A percentile compares a stretch with the other conserved stretches of the same genome.
Conservation (phyloP, 2,113 vertebrate species). For the Harpagus bidentatus region DNA sequence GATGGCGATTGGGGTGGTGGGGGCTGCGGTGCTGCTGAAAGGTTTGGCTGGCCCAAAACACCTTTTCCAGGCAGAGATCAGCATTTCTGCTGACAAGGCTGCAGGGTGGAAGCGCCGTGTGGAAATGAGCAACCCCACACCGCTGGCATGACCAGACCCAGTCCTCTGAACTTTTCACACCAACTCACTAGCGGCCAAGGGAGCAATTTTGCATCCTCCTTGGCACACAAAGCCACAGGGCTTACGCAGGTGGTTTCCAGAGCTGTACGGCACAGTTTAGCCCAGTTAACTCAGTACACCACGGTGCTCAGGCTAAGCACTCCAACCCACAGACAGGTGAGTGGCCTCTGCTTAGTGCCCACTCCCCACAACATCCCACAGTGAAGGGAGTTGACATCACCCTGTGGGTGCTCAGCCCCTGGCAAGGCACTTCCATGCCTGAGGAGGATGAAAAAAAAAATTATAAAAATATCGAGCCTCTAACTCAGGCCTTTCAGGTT, state of each 20-base stretch:
- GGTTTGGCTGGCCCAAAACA: background rate
- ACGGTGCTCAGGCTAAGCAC: background rate
- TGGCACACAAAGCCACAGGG: background rate
- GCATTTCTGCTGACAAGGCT: background rate
- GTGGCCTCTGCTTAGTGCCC: background rate
- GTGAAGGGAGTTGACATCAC: background rate
- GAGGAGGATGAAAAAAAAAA: background rate
- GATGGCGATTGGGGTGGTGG: background rate
- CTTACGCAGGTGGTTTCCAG: background rate
- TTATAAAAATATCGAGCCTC: background rate
- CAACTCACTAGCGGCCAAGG: background rate
- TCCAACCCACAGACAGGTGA: background rate
- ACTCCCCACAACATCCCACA: fast-evolving
- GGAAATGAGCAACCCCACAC: too few species aligned
- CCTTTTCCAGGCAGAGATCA: background rate
- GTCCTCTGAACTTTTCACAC: background rate
- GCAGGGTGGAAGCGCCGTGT: fast-evolving
- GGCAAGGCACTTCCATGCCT: background rate
- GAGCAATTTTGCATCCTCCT: background rate
- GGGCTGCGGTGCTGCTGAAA: background rate
- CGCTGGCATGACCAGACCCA: background rate
- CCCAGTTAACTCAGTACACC: background rate
- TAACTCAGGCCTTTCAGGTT: background rate
- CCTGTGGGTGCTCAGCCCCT: background rate
- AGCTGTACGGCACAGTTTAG: background rate